These are phyloP conservation scores for Tokudaia tokunoshimensis DNA, from an alignment of 2,797 vertebrate species.

Conservation along the genomic window DNA sequence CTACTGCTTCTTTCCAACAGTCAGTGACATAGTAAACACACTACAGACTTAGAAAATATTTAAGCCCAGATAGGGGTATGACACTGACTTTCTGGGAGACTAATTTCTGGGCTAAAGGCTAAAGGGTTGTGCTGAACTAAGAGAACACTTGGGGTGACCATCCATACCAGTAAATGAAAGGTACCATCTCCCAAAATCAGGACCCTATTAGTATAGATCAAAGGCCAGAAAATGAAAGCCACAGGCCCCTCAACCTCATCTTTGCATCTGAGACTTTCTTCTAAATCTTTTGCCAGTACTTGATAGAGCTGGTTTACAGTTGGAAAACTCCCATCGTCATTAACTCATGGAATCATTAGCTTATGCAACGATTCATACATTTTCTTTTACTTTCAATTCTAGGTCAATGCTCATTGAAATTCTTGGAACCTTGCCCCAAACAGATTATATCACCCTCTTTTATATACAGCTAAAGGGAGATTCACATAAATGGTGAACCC, in stretches of 20 bases:
- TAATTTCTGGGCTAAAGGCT: not conserved
- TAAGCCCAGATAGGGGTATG: too few species aligned
- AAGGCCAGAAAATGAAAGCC: not conserved
- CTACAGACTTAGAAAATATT: not conserved
- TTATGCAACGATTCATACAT: not conserved
- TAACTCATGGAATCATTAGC: not conserved
- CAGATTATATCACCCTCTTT: not conserved
- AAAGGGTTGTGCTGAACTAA: too few species aligned
- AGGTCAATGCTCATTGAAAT: not conserved
- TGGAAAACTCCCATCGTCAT: not conserved
- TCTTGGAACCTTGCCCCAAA: not conserved
- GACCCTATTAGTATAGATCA: not conserved
- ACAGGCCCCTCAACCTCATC: not conserved
- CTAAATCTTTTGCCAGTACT: not conserved
- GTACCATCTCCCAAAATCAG: not conserved
- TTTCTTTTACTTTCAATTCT: slow-evolving; percentile 9
- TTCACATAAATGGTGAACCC: not conserved
- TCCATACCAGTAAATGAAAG: not conserved
- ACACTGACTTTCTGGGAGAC: not conserved
- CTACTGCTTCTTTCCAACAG: not conserved
- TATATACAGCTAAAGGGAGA: not conserved
- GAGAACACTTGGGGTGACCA: not conserved
- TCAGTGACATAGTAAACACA: not conserved
- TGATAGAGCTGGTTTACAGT: not conserved
- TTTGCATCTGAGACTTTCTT: not conserved